Conservation (phyloP, 2,797 vertebrate genomes). For the Distichodus sexfasciatus region DNA sequence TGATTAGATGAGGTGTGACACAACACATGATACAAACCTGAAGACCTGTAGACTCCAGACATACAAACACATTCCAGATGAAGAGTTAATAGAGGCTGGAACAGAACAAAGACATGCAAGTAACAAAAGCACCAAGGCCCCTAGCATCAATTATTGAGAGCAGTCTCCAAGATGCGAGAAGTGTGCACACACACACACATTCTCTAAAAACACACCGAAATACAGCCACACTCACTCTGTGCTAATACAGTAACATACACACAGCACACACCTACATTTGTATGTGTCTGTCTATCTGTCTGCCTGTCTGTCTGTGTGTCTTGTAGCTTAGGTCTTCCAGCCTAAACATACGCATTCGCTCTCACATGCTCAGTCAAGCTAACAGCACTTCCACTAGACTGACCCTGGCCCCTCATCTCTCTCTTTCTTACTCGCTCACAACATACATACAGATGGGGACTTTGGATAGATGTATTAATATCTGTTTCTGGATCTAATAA, state of each 20-base stretch:
- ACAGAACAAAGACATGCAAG: slow-evolving; percentile 39
- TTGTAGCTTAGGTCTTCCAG: neutral
- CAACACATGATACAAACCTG: slow-evolving; percentile 41
- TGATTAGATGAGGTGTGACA: too few relatives aligned
- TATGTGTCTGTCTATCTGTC: neutral
- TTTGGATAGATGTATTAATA: slow-evolving; percentile 6
- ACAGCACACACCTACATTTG: neutral
- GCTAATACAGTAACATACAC: neutral
- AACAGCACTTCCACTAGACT: slow-evolving; percentile 12
- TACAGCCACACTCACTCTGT: neutral
- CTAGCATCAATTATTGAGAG: slow-evolving; percentile 70
- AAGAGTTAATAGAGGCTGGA: slow-evolving; percentile 18
- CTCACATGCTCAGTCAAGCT: slow-evolving; percentile 11
- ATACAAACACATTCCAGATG: slow-evolving; percentile 19
- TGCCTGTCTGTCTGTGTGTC: slow-evolving; percentile 25
- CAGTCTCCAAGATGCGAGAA: slow-evolving; percentile 52
- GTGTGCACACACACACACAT: slow-evolving; percentile 37
- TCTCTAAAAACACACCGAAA: neutral
- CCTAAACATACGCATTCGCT: slow-evolving; percentile 8
- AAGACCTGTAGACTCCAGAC: slow-evolving; percentile 47
- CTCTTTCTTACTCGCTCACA: neutral
- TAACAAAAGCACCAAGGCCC: slow-evolving; percentile 61
- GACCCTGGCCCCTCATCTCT: neutral
- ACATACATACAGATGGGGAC: slow-evolving; percentile 19
- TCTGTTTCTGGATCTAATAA: slow-evolving; percentile 2